Evolutionary conservation across 2,888 invertebrate genomes (phyloP).

Genomic region (Bruchidius siliquastri): DNA sequence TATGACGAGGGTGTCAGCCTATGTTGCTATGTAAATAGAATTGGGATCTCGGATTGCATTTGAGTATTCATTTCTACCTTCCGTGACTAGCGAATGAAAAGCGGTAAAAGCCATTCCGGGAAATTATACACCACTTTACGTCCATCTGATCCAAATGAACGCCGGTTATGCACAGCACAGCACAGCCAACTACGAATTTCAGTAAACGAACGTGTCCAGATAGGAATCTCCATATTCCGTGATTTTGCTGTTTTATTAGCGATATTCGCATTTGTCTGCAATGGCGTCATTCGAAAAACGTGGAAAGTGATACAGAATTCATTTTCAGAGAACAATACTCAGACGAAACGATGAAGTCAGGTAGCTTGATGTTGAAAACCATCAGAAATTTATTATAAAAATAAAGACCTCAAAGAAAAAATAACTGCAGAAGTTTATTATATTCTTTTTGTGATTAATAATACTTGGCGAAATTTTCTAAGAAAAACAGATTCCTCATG

Average conservation of each 20-base stretch:
- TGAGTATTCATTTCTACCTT: neutral
- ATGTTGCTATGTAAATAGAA: neutral
- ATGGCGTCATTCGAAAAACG: neutral
- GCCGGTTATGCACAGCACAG: slow-evolving; percentile 14
- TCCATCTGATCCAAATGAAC: slow-evolving; percentile 15
- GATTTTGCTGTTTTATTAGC: slow-evolving; percentile 11
- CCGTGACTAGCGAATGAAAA: neutral
- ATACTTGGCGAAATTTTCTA: too few relatives aligned
- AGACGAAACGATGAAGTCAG: too few relatives aligned
- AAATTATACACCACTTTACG: slow-evolving; percentile 9
- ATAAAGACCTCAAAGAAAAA: too few relatives aligned
- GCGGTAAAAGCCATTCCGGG: neutral
- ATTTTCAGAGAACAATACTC: neutral
- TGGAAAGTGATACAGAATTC: neutral
- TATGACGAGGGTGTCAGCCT: too few relatives aligned
- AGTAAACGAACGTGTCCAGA: slow-evolving; percentile 27
- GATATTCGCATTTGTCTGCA: slow-evolving; percentile 8
- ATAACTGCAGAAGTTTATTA: too few relatives aligned
- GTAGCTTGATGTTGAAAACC: too few relatives aligned
- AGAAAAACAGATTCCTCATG: too few relatives aligned
- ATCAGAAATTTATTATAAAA: too few relatives aligned
- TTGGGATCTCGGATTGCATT: too few relatives aligned
- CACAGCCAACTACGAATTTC: slow-evolving; percentile 26
- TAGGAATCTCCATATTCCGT: slow-evolving; percentile 34
- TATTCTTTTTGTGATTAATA: too few relatives aligned